Conservation (phyloP, 1,140 invertebrate genomes). For the Drosophila nannoptera region DNA sequence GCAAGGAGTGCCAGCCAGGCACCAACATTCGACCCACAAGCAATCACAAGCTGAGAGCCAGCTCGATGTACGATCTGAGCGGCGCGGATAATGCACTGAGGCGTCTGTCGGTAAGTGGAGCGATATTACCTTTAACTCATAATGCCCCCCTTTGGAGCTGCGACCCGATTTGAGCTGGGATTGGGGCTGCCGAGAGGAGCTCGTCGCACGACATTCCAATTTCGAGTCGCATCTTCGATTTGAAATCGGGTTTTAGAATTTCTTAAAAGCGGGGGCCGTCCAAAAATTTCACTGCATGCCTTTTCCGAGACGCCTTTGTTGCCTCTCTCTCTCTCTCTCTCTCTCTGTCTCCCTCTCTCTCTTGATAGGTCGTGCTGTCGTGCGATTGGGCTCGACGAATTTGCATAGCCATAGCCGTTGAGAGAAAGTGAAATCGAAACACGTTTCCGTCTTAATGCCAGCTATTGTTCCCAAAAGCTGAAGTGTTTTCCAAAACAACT, state of each 20-base stretch:
- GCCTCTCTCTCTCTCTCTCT: conserved; percentile 1
- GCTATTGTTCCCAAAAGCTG: conserved; percentile 12
- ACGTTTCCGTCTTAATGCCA: conserved; percentile 18
- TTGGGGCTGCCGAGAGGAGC: no score
- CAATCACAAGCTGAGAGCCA: conserved; percentile 35
- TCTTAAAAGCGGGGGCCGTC: conserved; percentile 1
- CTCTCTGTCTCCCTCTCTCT: no score
- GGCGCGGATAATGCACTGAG: not conserved
- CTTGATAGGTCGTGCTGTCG: conserved; percentile 7
- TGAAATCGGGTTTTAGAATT: not conserved
- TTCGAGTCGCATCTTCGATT: no score
- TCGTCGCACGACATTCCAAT: no score
- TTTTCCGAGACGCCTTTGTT: conserved; percentile 22
- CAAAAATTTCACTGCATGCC: conserved; percentile 37
- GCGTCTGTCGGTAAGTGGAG: conserved; percentile 25
- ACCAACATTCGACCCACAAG: not conserved
- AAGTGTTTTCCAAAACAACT: conserved; percentile 29
- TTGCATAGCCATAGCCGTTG: conserved; percentile 34
- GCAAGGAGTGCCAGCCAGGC: conserved; percentile 14
- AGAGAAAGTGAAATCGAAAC: conserved; percentile 44
- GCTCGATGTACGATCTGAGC: conserved; percentile 54
- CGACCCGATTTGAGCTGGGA: no score
- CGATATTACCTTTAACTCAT: not conserved
- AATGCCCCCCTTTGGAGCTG: no score
- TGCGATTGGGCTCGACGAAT: conserved; percentile 26